Evolutionary conservation across 2,113 vertebrate species (phyloP).

Genomic region (Amblyopsis rosae): DNA sequence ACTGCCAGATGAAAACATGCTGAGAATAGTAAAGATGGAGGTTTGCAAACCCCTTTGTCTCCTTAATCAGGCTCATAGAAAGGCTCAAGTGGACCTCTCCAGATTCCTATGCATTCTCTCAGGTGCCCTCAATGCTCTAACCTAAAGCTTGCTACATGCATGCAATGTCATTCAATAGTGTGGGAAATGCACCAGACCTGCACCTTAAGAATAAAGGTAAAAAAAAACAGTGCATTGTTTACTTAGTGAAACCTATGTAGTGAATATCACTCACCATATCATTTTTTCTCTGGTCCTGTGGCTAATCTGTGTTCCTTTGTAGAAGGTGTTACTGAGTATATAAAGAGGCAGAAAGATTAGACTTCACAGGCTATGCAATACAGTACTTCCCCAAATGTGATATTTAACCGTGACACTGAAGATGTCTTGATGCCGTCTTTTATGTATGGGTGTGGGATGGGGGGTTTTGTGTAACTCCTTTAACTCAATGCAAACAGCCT

Average conservation of each 20-base stretch:
- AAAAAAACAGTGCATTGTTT: slow-evolving; percentile 35
- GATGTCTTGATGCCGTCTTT: neutral
- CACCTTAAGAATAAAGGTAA: slow-evolving; percentile 35
- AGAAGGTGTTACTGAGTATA: slow-evolving; percentile 3
- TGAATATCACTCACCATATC: slow-evolving; percentile 1
- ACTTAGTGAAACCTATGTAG: slow-evolving; percentile 13
- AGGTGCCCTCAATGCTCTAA: slow-evolving; percentile 28
- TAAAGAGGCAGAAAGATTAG: slow-evolving; percentile 33
- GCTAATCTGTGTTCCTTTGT: slow-evolving; percentile 12
- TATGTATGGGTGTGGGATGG: neutral
- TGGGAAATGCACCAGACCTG: slow-evolving; percentile 40
- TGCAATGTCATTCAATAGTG: slow-evolving; percentile 16
- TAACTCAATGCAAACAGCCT: too few species aligned
- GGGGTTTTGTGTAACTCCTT: neutral
- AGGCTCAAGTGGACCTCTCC: slow-evolving; percentile 32
- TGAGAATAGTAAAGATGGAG: neutral
- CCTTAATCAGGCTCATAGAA: slow-evolving; percentile 21
- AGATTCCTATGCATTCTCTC: slow-evolving; percentile 49
- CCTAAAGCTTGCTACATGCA: slow-evolving; percentile 33
- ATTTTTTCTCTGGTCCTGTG: slow-evolving; percentile 35
- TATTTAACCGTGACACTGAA: slow-evolving; percentile 31
- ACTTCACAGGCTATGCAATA: slow-evolving; percentile 47
- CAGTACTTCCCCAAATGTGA: slow-evolving; percentile 42
- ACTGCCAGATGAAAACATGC: neutral
- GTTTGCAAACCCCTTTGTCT: slow-evolving; percentile 32